These are phyloP conservation scores for Euzophera pinguis DNA, from an alignment of 2,888 invertebrate genomes.

Conservation along the genomic window DNA sequence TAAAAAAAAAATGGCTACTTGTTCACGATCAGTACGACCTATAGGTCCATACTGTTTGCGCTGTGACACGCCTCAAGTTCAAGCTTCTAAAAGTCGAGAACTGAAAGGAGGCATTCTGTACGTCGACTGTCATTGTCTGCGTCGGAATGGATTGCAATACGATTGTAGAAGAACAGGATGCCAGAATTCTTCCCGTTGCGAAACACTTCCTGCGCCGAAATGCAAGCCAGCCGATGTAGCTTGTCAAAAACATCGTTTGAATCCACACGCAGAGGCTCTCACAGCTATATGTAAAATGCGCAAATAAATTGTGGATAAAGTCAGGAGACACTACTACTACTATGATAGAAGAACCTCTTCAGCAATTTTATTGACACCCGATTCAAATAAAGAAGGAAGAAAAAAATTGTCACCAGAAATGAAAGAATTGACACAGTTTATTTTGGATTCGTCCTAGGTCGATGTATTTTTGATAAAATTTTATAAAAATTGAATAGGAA, in stretches of 20 bases:
- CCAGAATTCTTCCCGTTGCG: constrained; percentile 57
- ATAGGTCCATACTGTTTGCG: too few species aligned
- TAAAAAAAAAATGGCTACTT: background rate
- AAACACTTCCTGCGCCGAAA: constrained; percentile 47
- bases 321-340: constrained; percentile 18
- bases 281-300: constrained; percentile 48
- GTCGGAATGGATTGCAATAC: constrained; percentile 79
- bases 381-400: constrained; percentile 20
- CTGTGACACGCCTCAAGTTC: constrained; percentile 17
- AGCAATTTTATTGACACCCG: constrained; percentile 21
- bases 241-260: constrained; percentile 47
- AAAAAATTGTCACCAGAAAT: constrained; percentile 30
- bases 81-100: constrained; percentile 60
- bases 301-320: constrained; percentile 19
- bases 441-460: constrained; percentile 36
- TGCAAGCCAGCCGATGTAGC: constrained; percentile 57
- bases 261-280: constrained; percentile 62
- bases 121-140: constrained; percentile 76
- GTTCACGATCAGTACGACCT: too few species aligned
- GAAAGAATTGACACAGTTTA: constrained; percentile 41
- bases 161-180: constrained; percentile 75
- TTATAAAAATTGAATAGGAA: constrained; percentile 37
- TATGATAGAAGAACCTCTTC: constrained; percentile 27
- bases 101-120: constrained; percentile 72
- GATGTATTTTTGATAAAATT: constrained; percentile 46